Conservation (phyloP, 2,113 vertebrate genomes). For the Psilopogon haemacephalus region DNA sequence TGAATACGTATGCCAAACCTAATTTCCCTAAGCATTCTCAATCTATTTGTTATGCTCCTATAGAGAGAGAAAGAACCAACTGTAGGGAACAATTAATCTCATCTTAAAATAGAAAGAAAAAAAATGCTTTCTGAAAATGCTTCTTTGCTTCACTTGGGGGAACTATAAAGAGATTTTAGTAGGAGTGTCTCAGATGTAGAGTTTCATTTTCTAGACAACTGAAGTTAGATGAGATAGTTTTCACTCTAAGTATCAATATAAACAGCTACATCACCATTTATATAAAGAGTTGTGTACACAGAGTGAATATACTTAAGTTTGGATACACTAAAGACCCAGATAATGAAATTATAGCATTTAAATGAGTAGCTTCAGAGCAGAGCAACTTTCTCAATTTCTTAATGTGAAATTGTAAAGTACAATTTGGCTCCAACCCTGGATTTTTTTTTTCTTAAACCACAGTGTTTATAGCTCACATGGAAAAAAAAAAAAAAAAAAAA, state of each 20-base stretch:
- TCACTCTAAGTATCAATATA: not conserved
- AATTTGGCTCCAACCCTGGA: not conserved
- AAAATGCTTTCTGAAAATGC: slow-evolving; percentile 39
- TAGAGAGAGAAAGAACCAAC: not conserved
- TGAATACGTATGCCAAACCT: slow-evolving; percentile 30
- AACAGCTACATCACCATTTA: slow-evolving; percentile 14
- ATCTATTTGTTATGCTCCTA: slow-evolving; percentile 16
- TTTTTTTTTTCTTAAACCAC: not conserved
- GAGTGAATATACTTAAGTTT: not conserved
- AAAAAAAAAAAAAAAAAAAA: not conserved
- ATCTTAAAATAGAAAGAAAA: slow-evolving; percentile 31
- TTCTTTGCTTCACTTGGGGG: slow-evolving; percentile 3
- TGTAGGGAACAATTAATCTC: slow-evolving; percentile 45
- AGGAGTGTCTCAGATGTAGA: not conserved
- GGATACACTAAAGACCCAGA: not conserved
- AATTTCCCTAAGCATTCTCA: slow-evolving; percentile 32
- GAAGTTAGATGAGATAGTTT: not conserved
- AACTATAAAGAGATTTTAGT: slow-evolving; percentile 32
- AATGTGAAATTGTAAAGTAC: not conserved
- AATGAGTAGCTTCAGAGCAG: not conserved
- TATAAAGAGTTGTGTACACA: not conserved
- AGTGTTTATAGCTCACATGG: not conserved
- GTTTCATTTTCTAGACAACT: not conserved
- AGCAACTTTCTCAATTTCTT: slow-evolving; percentile 25
- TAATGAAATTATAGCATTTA: not conserved